Evolutionary conservation across 2,113 vertebrate genomes (phyloP), one percentile per base, ranked within the genome.

Genomic region (Trogon melanurus): DNA sequence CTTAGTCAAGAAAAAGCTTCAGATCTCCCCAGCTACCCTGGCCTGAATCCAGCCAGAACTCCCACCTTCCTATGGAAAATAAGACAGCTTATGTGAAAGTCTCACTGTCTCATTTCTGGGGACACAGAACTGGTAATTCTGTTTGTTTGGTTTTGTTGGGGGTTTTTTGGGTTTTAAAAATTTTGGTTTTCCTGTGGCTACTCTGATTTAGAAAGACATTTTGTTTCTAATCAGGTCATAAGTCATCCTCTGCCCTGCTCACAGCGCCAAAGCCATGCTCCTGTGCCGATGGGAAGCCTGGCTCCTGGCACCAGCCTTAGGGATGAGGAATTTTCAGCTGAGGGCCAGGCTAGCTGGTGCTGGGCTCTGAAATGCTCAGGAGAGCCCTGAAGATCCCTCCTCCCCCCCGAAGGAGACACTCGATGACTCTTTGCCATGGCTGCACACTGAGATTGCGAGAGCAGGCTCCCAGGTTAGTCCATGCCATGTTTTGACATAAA

Each of bases 301-400:
- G 16, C 27, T 87, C 21, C 47, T 47, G 81, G 71, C 0, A 6
- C 11, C n/a, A 47, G 45, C 26, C 11, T 44, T 36, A 22, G 44
- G 70, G 83, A 84, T 26, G 36, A 88, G 74, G 17, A 36, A 65
- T 57, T 65, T 85, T 58, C 0, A 0, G 16, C 78, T 79, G 57
- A 84, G 29, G 56, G 56, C 16, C 10, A 5, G 17, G 16, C 13
- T 15, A 30, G 41, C 50, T 21, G 22, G 16, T 0, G 0, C 19
- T 44, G 58, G 30, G 17, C 53, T 89, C n/a, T 0, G 0, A 58
- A 76, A 60, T 1, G 1, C 21, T 36, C 70, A 47, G 38, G 36
- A 79, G 16, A 76, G 45, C 12, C 13, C 22, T 10, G 11, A 29
- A 44, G 26, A 70, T 74, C 26, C 66, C 30, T 73, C 36, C 17